These are phyloP conservation scores for Neodiprion fabricii DNA, from an alignment of 1,140 invertebrate genomes.

Conservation along the genomic window DNA sequence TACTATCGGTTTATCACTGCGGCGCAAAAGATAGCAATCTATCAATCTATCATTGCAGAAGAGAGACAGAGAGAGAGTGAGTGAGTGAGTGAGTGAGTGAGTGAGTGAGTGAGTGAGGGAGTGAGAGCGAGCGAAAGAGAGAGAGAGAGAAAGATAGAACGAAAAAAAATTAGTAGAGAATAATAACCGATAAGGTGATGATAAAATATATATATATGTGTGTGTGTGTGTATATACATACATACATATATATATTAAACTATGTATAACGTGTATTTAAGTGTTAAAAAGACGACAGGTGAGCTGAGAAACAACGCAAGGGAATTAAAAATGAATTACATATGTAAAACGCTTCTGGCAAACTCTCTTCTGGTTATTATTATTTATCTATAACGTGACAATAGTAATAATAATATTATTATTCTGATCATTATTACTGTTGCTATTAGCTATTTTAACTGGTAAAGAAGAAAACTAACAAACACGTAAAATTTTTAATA, in stretches of 20 bases:
- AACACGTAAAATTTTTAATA: conserved; percentile 43
- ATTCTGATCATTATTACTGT: no score
- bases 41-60: no score
- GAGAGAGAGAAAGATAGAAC: neutral
- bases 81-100: no score
- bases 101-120: no score
- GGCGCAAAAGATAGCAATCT: no score
- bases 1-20: no score
- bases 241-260: neutral
- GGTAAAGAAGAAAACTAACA: conserved; percentile 33
- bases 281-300: no score
- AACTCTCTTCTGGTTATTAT: conserved; percentile 5
- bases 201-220: neutral
- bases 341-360: conserved; percentile 46
- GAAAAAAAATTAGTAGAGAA: neutral
- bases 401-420: no score
- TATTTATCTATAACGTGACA: no score
- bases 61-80: no score
- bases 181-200: neutral
- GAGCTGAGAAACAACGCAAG: neutral
- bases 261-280: no score
- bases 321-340: conserved; percentile 32
- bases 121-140: neutral
- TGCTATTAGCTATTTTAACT: conserved; percentile 36
- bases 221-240: no score